phyloP scores from a whole-genome alignment of 2,797 vertebrate genomes.

The Acanthurus lineatus region DNA sequence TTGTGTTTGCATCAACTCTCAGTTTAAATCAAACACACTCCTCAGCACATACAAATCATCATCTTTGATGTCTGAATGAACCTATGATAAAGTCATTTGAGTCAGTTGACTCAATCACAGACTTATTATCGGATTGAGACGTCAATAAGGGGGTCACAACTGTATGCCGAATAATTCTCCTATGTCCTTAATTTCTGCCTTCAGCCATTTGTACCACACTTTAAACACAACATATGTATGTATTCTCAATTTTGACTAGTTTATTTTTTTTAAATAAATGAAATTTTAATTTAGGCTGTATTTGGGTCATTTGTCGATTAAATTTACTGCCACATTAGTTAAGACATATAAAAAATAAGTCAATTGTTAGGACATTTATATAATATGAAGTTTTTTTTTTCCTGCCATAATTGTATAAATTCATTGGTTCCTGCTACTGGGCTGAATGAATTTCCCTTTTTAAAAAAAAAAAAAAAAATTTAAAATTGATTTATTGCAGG shows the following conservation, averaged over 20 bases:
- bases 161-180: background rate
- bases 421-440: background rate
- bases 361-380: no score
- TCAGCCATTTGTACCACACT: no score
- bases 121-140: no score
- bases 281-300: background rate
- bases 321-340: background rate
- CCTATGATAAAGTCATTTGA: no score
- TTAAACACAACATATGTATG: background rate
- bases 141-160: background rate
- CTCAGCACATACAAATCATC: background rate
- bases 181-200: background rate
- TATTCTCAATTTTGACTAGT: no score
- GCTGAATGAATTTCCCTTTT: no score
- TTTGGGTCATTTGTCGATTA: background rate
- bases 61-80: no score
- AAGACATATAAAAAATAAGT: background rate
- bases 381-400: background rate
- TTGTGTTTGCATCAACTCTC: background rate
- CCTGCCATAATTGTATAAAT: background rate
- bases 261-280: background rate
- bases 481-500: background rate
- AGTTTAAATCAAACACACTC: background rate
- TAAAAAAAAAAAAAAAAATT: background rate
- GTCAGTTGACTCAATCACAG: no score